Evolutionary conservation across 2,888 invertebrate species (phyloP).

Genomic region (Drosophila anomelani): DNA sequence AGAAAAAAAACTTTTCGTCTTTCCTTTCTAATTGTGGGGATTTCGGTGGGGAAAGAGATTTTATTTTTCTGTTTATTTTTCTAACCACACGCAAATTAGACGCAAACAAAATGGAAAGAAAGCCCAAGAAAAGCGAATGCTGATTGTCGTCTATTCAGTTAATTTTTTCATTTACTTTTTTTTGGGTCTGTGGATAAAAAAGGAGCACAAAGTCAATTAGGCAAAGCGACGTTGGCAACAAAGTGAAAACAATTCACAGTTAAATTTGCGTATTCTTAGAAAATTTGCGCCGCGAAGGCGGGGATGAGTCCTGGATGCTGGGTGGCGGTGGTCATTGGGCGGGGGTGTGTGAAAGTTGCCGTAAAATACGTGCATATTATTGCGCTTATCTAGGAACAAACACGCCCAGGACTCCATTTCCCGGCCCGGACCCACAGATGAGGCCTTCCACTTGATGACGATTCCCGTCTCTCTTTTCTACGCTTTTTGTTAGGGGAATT

Average conservation of each 20-base stretch:
- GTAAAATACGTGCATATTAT: constrained; percentile 78
- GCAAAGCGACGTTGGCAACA: constrained; percentile 71
- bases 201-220: constrained; percentile 70
- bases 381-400: constrained; percentile 81
- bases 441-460: constrained; percentile 65
- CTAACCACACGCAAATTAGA: constrained; percentile 74
- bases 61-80: constrained; percentile 45
- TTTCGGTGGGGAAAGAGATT: constrained; percentile 42
- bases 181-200: constrained; percentile 7
- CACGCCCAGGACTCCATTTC: constrained; percentile 75
- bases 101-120: constrained; percentile 71
- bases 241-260: constrained; percentile 78
- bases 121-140: constrained; percentile 50
- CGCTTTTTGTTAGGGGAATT: constrained; percentile 40
- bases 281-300: constrained; percentile 46
- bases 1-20: constrained; percentile 47
- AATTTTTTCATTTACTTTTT: constrained; percentile 35
- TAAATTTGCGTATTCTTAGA: constrained; percentile 75
- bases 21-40: constrained; percentile 41
- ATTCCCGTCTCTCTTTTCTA: constrained; percentile 28
- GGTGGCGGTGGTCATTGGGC: constrained; percentile 6
- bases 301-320: constrained; percentile 17
- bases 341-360: constrained; percentile 38
- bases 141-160: constrained; percentile 75
- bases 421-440: constrained; percentile 38